Base-by-base conservation (phyloP, 2,797 vertebrate genomes). In the Adelosebastes latens region DNA sequence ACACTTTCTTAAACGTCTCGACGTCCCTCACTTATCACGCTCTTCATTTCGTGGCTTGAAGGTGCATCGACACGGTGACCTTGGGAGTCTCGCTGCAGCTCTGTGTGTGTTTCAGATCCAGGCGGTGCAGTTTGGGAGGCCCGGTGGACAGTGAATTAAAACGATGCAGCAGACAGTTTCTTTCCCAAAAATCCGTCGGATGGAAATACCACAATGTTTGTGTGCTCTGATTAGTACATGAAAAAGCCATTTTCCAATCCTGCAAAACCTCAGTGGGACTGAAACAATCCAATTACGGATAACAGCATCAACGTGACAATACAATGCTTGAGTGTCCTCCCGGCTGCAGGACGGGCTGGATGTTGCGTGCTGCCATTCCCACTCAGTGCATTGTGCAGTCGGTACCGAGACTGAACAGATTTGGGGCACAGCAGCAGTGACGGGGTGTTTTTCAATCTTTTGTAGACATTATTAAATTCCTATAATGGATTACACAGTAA, bases 41-140 rank as follows among this genome's bases (percentile, higher is more conserved):
- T 78, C 61, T 66, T 90, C 74, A 88, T 91, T 89, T 83, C 64
- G 65, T 46, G 71, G 55, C 74, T 66, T 83, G 59, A 76, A 78
- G 58, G 75, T 69, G 77, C 83, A 80, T 49, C 27, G 67, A 71
- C 72, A 24, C 36, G 7, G 58, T 78, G 89, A 92, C 91, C 86
- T 89, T 86, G 77, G 42, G 56, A 55, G 65, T 85, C 52, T 24
- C 0, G 9, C 59, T 18, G 71, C 0, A 55, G 79, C 31, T 59
- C 4, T 34, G 1, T 16, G 16, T 52, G 53, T 2, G 14, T 52
- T 80, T 72, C 52, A 53, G 24, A 67, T 76, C 49, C 53, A 3
- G 6, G 16, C 31, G 16, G 56, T 34, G 32, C 63, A 58, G 56
- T 22, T 11, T 63, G 58, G 9, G 58, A 75, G 24, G 25, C 63